Conservation (phyloP, 2,113 vertebrate genomes). For the Hypanus sabinus region DNA sequence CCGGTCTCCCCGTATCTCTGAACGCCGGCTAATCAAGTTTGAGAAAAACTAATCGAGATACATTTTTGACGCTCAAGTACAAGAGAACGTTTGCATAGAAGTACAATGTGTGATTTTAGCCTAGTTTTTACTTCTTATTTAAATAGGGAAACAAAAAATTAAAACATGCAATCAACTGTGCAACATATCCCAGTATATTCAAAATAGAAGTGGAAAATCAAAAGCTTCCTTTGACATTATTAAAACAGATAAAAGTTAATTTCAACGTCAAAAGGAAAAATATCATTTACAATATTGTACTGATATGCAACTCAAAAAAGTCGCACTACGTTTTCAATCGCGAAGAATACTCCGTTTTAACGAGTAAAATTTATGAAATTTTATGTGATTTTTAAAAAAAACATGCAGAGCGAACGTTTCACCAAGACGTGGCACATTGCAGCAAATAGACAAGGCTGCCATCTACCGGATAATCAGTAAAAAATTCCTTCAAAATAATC, state of each 20-base stretch:
- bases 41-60: neutral
- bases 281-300: neutral
- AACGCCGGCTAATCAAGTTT: neutral
- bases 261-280: neutral
- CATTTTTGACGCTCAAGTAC: neutral
- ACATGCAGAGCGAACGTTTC: neutral
- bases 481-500: neutral
- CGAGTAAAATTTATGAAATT: too few species aligned
- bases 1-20: neutral
- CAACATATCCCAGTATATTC: neutral
- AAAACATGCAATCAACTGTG: neutral
- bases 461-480: conserved; percentile 9
- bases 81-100: neutral
- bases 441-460: conserved; percentile 14
- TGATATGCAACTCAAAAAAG: neutral
- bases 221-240: neutral
- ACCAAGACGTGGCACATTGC: neutral
- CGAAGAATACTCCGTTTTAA: neutral
- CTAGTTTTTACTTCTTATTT: neutral
- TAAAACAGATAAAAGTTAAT: neutral
- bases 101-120: neutral
- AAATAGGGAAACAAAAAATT: neutral
- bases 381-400: neutral
- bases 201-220: neutral
- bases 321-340: neutral